Percentiles rank a stretch among this genome's conserved stretches.
These are phyloP conservation scores for Coendou prehensilis DNA, from an alignment of 2,797 vertebrate species.

Conservation along the genomic window DNA sequence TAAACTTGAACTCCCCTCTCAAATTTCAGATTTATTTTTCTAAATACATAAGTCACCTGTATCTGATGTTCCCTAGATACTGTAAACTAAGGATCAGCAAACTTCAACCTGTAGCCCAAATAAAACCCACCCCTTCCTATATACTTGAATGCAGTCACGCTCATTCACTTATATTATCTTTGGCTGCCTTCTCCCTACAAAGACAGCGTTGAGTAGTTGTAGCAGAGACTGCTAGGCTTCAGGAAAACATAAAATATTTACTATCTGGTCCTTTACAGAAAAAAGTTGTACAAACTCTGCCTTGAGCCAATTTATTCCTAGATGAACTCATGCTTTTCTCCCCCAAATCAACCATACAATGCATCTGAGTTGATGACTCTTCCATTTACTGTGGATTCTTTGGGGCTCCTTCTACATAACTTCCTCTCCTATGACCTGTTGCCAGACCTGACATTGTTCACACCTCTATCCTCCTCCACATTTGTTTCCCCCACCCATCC, in stretches of 20 bases:
- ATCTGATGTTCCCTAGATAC: background rate
- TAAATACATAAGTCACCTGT: background rate
- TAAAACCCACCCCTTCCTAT: background rate
- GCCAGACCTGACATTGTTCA: background rate
- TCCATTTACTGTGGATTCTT: background rate
- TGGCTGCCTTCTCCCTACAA: background rate
- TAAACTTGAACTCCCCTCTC: constrained; percentile 8
- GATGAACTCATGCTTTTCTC: background rate
- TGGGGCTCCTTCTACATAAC: background rate
- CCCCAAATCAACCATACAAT: background rate
- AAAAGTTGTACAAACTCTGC: background rate
- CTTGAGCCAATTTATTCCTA: background rate
- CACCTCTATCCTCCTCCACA: background rate
- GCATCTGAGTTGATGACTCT: background rate
- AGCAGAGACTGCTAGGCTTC: background rate
- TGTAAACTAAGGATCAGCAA: background rate
- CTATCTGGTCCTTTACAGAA: background rate
- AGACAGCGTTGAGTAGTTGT: background rate
- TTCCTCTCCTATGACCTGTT: background rate
- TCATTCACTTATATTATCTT: background rate
- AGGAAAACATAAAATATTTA: background rate
- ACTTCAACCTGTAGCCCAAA: background rate
- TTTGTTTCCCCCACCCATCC: background rate
- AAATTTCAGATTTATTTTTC: background rate
- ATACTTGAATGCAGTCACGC: background rate